Conservation (phyloP, 92 coral and sea anemone genomes). For the Pocillopora grandis region DNA sequence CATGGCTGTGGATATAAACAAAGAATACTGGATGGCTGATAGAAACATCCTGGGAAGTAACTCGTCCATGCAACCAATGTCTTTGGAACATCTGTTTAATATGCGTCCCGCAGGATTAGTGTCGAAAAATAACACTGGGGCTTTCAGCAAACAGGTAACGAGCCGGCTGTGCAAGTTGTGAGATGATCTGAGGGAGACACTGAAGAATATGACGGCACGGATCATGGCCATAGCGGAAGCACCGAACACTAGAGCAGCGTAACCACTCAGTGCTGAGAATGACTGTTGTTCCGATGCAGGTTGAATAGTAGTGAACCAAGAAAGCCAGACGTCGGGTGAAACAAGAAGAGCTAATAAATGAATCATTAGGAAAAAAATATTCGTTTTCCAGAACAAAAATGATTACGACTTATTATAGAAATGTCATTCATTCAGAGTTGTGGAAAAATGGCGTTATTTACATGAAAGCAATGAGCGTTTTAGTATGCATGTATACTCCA, state of each 20-base stretch:
- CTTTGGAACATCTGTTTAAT: constrained; percentile 53
- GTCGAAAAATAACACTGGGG: constrained; percentile 45
- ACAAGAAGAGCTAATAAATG: neutral
- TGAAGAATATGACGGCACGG: constrained; percentile 13
- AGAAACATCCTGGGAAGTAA: constrained; percentile 10
- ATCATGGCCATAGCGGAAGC: constrained; percentile 4
- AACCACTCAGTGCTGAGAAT: neutral
- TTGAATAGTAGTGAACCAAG: constrained; percentile 22
- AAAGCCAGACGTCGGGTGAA: constrained; percentile 46
- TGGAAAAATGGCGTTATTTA: too few species aligned
- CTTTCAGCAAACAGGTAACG: constrained; percentile 24
- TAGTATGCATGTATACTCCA: too few species aligned
- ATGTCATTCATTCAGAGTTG: too few species aligned
- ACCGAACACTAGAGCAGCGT: neutral
- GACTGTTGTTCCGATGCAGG: constrained; percentile 1
- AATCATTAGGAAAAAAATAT: neutral
- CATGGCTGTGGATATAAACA: constrained; percentile 8
- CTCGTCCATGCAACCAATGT: constrained; percentile 51
- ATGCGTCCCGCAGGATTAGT: constrained; percentile 59
- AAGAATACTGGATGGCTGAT: neutral
- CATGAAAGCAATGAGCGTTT: too few species aligned
- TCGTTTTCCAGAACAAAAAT: too few species aligned
- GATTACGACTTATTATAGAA: too few species aligned
- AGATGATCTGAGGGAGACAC: constrained; percentile 30
- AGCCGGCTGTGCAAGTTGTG: constrained; percentile 36